These are phyloP conservation scores for Turdus rufiventris DNA, from an alignment of 2,113 vertebrate genomes.

Conservation along the genomic window DNA sequence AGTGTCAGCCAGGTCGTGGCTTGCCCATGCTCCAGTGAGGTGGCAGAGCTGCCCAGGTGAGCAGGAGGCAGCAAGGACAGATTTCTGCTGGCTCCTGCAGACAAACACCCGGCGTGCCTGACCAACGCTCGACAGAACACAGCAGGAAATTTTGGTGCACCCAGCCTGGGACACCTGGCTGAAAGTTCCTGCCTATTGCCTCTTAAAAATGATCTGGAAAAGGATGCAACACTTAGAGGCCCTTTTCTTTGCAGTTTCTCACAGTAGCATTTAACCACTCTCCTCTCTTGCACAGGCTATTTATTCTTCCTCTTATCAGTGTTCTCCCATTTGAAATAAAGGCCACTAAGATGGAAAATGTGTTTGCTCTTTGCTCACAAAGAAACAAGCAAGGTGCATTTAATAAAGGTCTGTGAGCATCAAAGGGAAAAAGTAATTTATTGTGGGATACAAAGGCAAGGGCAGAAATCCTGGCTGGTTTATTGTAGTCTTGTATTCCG, in stretches of 20 bases:
- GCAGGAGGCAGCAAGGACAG: not conserved
- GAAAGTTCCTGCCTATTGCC: not conserved
- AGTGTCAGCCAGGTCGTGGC: not conserved
- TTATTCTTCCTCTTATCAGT: not conserved
- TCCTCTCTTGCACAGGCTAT: not conserved
- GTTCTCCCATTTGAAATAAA: not conserved
- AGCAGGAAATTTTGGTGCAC: not conserved
- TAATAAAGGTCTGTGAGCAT: not conserved
- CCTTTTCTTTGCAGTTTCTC: not conserved
- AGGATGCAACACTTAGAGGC: not conserved
- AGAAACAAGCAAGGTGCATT: not conserved
- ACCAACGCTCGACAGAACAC: rapidly evolving
- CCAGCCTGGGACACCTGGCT: not conserved
- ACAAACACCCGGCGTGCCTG: rapidly evolving
- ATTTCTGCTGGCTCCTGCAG: not conserved
- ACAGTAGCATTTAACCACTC: not conserved
- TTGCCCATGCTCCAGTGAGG: rapidly evolving
- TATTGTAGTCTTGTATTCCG: not conserved
- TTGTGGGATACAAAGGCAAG: not conserved
- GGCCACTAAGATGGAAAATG: not conserved
- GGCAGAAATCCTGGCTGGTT: not conserved
- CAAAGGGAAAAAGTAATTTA: not conserved
- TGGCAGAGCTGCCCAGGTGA: not conserved
- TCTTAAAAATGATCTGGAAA: not conserved
- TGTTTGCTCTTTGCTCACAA: not conserved